Conservation (phyloP, 2,113 vertebrate species). For the Mesitornis unicolor region DNA sequence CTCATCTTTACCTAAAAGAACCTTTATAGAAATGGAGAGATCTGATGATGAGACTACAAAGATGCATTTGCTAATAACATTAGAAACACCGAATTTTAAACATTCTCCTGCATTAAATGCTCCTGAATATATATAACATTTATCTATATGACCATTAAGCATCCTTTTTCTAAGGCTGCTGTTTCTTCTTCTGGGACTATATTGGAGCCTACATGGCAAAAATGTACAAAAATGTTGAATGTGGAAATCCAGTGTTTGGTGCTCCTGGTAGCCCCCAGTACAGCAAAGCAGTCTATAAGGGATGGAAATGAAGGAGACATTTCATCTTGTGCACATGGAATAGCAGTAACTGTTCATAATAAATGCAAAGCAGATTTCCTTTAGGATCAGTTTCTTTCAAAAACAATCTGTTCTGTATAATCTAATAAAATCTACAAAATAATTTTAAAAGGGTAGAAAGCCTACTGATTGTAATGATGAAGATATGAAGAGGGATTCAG, state of each 20-base stretch:
- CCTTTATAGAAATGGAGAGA: not conserved
- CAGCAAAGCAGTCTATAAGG: accelerated
- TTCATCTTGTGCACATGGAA: not conserved
- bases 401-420: not conserved
- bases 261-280: not conserved
- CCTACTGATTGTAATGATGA: not conserved
- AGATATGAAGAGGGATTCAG: not conserved
- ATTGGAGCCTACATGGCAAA: not conserved
- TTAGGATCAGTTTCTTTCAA: not conserved
- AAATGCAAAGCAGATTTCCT: constrained; percentile 1
- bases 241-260: accelerated
- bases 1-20: not conserved
- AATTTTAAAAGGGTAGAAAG: not conserved
- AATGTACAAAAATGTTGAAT: not conserved
- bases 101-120: not conserved
- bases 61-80: not conserved
- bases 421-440: not conserved
- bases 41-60: not conserved
- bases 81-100: not conserved
- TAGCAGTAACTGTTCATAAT: not conserved
- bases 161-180: not conserved
- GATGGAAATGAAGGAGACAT: not conserved
- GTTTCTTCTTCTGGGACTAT: not conserved
- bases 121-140: not conserved
- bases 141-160: not conserved